Evolutionary conservation across 1,140 invertebrate species (phyloP).

Genomic region (Microplitis demolitor): DNA sequence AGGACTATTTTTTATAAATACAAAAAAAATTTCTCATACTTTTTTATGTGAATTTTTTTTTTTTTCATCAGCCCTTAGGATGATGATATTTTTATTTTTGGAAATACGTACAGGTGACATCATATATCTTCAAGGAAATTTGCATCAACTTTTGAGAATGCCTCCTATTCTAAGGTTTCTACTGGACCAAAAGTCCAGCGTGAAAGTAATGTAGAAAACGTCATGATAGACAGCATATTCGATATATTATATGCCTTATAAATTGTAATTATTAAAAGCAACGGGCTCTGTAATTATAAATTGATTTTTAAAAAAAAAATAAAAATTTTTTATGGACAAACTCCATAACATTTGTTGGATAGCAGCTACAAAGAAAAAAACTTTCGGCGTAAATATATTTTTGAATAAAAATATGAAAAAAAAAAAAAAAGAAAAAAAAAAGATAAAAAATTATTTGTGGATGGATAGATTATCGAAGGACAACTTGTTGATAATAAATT

Average conservation of each 20-base stretch:
- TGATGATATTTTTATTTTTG: no score
- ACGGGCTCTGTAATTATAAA: conserved; percentile 15
- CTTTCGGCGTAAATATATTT: conserved; percentile 15
- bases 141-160: no score
- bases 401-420: not conserved
- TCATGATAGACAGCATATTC: conserved; percentile 17
- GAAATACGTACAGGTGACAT: no score
- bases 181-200: no score
- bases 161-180: no score
- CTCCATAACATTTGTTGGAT: conserved; percentile 6
- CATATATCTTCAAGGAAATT: no score
- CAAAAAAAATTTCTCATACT: no score
- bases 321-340: not conserved
- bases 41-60: no score
- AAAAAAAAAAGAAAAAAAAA: not conserved
- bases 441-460: not conserved
- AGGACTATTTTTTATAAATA: no score
- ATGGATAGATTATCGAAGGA: no score
- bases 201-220: conserved; percentile 5
- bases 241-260: conserved; percentile 25
- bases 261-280: conserved; percentile 7
- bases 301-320: not conserved
- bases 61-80: no score
- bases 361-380: not conserved
- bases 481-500: no score